Conservation (phyloP, 2,888 invertebrate species). For the Luffia ferchaultella region DNA sequence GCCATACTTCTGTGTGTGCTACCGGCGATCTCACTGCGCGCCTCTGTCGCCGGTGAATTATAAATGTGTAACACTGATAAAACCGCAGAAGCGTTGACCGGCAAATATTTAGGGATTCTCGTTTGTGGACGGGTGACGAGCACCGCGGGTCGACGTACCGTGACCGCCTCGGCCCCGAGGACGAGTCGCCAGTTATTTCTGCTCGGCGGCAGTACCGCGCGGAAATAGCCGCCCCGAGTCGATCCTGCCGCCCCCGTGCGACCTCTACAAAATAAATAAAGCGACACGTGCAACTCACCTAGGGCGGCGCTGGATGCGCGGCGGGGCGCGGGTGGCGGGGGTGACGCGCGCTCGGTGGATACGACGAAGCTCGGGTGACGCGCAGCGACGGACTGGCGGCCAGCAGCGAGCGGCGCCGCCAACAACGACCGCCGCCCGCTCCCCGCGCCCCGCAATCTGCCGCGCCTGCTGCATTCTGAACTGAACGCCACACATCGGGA, state of each 20-base stretch:
- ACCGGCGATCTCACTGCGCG: slow-evolving; percentile 56
- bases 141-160: slow-evolving; percentile 22
- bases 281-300: slow-evolving; percentile 28
- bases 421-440: slow-evolving; percentile 50
- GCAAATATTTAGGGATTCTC: slow-evolving; percentile 51
- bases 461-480: slow-evolving; percentile 14
- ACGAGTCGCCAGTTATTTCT: slow-evolving; percentile 35
- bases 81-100: slow-evolving; percentile 58
- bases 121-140: slow-evolving; percentile 23
- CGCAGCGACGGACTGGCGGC: slow-evolving; percentile 46
- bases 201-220: slow-evolving; percentile 21
- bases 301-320: slow-evolving; percentile 29
- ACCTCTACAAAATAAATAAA: slow-evolving; percentile 17
- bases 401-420: slow-evolving; percentile 37
- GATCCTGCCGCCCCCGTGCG: slow-evolving; percentile 2
- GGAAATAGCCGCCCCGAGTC: slow-evolving; percentile 15
- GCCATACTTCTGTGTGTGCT: slow-evolving; percentile 49
- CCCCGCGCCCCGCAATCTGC: slow-evolving; percentile 38
- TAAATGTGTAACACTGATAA: slow-evolving; percentile 66
- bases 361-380: slow-evolving; percentile 43
- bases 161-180: slow-evolving; percentile 23
- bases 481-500: slow-evolving; percentile 16
- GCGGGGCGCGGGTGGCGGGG: slow-evolving; percentile 39
- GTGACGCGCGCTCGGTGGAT: slow-evolving; percentile 24
- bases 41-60: slow-evolving; percentile 57